Evolutionary conservation across 2,113 vertebrate genomes (phyloP).

Genomic region (Hipposideros armiger): DNA sequence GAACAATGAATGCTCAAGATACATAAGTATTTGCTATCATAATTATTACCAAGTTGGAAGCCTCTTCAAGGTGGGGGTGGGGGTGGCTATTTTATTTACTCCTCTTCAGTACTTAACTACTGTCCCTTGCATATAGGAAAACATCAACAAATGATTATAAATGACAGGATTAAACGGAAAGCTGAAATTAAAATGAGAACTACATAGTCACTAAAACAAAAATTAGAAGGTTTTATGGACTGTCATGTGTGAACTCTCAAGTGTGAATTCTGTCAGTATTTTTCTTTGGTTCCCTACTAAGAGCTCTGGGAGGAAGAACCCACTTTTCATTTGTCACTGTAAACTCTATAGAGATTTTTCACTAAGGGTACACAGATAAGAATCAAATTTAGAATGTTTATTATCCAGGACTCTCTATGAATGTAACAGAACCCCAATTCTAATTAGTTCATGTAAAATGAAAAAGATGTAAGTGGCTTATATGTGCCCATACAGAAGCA

Average conservation of each 20-base stretch:
- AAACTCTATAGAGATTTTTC: constrained; percentile 6
- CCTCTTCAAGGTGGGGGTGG: neutral
- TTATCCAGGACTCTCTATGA: neutral
- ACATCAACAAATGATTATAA: constrained; percentile 19
- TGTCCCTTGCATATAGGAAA: neutral
- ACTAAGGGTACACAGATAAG: neutral
- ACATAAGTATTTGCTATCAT: neutral
- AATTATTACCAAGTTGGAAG: neutral
- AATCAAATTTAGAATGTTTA: neutral
- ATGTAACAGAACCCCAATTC: neutral
- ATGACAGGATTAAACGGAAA: neutral
- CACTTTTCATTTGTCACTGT: constrained; percentile 23
- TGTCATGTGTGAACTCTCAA: neutral
- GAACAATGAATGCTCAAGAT: neutral
- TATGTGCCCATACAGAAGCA: neutral
- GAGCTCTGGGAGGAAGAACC: neutral
- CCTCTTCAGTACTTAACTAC: neutral
- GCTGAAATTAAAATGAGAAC: constrained; percentile 23
- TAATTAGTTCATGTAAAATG: neutral
- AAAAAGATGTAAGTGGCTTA: neutral
- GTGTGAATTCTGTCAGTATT: neutral
- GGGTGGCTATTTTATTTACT: neutral
- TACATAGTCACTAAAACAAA: constrained; percentile 22
- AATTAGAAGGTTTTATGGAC: neutral
- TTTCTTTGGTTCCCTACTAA: constrained; percentile 15